These are phyloP conservation scores for Calliphora vomitoria DNA, from an alignment of 2,888 invertebrate genomes.

Conservation along the genomic window DNA sequence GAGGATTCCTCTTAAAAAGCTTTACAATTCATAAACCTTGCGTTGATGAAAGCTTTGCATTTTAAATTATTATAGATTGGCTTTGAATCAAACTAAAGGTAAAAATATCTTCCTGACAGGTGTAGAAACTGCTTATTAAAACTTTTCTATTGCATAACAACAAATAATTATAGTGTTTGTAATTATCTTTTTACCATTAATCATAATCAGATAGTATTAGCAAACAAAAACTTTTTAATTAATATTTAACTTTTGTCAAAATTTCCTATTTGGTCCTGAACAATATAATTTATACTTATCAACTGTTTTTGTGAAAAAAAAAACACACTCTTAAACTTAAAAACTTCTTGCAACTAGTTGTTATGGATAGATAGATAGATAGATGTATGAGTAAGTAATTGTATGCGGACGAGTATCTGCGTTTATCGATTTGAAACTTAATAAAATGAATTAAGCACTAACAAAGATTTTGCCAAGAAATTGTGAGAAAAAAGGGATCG, in stretches of 20 bases:
- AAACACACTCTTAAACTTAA: neutral
- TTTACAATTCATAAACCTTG: no score
- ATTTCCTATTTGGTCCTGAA: conserved; percentile 28
- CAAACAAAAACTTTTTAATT: conserved; percentile 26
- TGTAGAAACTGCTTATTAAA: no score
- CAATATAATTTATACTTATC: conserved; percentile 3
- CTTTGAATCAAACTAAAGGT: no score
- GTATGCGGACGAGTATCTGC: neutral
- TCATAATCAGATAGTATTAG: no score
- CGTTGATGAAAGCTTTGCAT: no score
- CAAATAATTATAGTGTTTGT: neutral
- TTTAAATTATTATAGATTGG: no score
- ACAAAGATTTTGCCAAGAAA: conserved; percentile 27
- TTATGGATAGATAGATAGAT: neutral
- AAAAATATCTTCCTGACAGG: no score
- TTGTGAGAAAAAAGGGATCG: neutral
- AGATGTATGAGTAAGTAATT: neutral
- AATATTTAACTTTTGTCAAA: neutral
- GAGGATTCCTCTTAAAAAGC: no score
- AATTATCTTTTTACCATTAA: neutral
- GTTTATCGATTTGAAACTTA: conserved; percentile 26
- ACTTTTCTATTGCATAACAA: neutral
- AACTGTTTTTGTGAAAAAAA: neutral
- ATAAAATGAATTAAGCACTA: conserved; percentile 11
- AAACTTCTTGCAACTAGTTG: neutral